Base-by-base conservation (phyloP, 2,113 vertebrate genomes). In the Myanophis thanlyinensis region DNA sequence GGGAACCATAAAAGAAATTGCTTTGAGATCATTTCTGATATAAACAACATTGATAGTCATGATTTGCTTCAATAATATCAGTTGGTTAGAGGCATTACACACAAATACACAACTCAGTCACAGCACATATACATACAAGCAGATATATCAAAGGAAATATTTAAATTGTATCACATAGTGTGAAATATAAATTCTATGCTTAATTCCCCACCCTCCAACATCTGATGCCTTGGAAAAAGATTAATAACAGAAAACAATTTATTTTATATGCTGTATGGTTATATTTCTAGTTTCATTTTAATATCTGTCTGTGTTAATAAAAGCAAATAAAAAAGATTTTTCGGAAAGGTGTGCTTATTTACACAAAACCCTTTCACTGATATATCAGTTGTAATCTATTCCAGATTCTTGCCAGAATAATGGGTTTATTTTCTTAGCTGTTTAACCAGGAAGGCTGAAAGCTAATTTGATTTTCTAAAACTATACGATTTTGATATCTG, bases 1-100 rank as follows among this genome's bases (percentile, higher is more conserved):
- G 92, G 91, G 3, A 80, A 91, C 35, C 93, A 89, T 95, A 89
- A 96, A 95, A 95, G 87, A 27, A 93, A 89, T 87, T 93, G 52
- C 93, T 94, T 10, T 92, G 53, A 94, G 44, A 92, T 90, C 92
- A 91, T 48, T 92, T 35, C 87, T 88, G 23, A 47, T 48, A 91
- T 90, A 91, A 95, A 52, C 87, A 96, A 85, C 90, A 27, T 6
- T 59, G 89, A 89, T 46, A 85, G 89, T 84, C 93, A 1, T 56
- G 30, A 90, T 90, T 18, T 40, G 35, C 30, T 93, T 94, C 10
- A 88, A 84, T 35, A 80, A 30, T 52, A 90, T 85, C 51, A 90
- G 35, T 89, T 86, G 1, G 53, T 2, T 53, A 88, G 88, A 89
- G 59, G 20, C 10, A 89, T 53, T 87, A 47, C 0, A 80, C 67